Evolutionary conservation across 2,888 invertebrate species (phyloP).

Genomic region (Sphinx pinastri): DNA sequence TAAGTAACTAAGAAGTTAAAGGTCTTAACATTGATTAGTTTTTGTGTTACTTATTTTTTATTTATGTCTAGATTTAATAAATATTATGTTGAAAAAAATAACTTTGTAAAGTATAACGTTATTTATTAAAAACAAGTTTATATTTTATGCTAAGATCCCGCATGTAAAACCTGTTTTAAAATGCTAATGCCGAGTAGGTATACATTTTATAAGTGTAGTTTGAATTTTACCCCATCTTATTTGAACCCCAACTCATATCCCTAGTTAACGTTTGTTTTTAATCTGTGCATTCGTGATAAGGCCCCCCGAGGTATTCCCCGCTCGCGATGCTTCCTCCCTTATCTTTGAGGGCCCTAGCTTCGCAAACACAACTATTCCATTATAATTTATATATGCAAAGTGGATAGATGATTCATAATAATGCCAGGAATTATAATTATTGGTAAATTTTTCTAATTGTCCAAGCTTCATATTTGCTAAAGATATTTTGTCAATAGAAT

Average conservation of each 20-base stretch:
- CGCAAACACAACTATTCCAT: conserved; percentile 44
- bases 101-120: no score
- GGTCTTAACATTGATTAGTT: no score
- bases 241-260: conserved; percentile 48
- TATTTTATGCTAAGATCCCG: no score
- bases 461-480: no score
- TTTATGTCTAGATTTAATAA: no score
- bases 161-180: no score
- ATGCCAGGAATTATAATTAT: background rate
- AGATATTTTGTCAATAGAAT: no score
- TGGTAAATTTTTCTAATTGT: no score
- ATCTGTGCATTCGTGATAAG: conserved; percentile 77
- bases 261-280: conserved; percentile 75
- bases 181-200: background rate
- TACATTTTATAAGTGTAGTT: conserved; percentile 6
- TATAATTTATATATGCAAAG: conserved; percentile 4
- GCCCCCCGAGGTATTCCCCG: conserved; percentile 51
- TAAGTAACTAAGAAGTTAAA: no score
- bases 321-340: conserved; percentile 45
- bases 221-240: conserved; percentile 31
- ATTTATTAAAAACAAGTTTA: background rate
- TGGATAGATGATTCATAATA: background rate
- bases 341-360: conserved; percentile 56
- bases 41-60: no score
- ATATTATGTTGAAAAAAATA: no score